A percentile compares a stretch with the other conserved stretches of the same genome.
Evolutionary conservation across 2,888 invertebrate species (phyloP).

Genomic region (Nebria salina): DNA sequence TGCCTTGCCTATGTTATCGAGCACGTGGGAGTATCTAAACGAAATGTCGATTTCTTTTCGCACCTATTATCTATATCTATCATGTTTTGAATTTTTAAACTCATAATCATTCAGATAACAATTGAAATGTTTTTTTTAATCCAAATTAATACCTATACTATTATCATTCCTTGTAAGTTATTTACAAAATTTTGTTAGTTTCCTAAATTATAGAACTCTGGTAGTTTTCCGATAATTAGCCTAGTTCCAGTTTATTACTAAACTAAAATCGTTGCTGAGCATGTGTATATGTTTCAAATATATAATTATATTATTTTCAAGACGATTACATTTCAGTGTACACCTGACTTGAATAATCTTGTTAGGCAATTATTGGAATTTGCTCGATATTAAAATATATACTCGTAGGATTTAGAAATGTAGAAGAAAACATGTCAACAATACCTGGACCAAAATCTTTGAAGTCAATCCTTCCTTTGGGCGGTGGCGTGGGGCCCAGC

Average conservation of each 20-base stretch:
- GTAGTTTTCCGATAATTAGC: no score
- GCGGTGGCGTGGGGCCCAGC: conserved; percentile 71
- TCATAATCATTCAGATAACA: not conserved
- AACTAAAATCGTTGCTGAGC: no score
- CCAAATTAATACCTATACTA: no score
- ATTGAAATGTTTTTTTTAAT: no score
- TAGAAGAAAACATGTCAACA: conserved; percentile 52
- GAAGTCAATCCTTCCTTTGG: conserved; percentile 69
- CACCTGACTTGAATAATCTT: not conserved
- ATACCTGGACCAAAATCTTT: conserved; percentile 70
- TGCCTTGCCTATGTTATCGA: conserved; percentile 25
- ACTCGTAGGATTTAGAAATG: conserved; percentile 11
- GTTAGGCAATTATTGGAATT: not conserved
- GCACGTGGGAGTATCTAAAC: conserved; percentile 32
- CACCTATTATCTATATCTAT: not conserved
- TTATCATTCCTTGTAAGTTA: no score
- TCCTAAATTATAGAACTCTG: no score
- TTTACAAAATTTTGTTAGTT: no score
- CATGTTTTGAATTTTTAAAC: not conserved
- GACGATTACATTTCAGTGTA: not conserved
- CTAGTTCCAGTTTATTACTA: no score
- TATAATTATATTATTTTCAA: no score
- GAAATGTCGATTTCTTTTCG: conserved; percentile 21
- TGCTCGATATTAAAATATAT: not conserved
- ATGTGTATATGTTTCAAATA: no score